Percentiles rank a stretch among this genome's conserved stretches.
phyloP scores from a whole-genome alignment of 1,140 invertebrate species.

The Brachionus manjavacas region DNA sequence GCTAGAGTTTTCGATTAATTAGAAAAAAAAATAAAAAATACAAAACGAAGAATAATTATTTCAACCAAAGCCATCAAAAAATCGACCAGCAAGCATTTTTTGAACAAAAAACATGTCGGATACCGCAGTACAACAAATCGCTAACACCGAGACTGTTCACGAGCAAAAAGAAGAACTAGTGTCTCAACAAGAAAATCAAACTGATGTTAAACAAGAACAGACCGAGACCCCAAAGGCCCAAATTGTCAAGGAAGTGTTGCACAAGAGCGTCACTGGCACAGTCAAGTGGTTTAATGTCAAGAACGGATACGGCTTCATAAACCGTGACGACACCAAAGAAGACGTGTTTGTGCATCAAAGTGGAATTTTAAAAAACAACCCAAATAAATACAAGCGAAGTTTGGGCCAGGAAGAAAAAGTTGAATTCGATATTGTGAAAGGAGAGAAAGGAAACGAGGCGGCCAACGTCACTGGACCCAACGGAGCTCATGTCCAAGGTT shows the following conservation, averaged over 20 bases:
- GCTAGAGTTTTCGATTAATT: neutral
- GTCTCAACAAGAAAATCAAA: neutral
- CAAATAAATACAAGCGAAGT: constrained; percentile 90
- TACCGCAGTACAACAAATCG: neutral
- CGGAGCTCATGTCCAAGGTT: constrained; percentile 84
- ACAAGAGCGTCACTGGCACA: constrained; percentile 67
- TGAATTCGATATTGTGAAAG: constrained; percentile 91
- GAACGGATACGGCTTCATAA: constrained; percentile 99
- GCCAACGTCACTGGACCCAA: constrained; percentile 91
- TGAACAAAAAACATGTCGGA: constrained; percentile 6
- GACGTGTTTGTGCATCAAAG: constrained; percentile 96
- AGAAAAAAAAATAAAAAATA: neutral
- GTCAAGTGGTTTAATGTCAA: constrained; percentile 99
- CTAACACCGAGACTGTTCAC: neutral
- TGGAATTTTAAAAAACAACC: constrained; percentile 92
- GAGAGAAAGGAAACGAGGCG: constrained; percentile 76
- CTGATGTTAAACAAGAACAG: neutral
- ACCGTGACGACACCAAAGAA: constrained; percentile 94
- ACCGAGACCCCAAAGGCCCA: neutral
- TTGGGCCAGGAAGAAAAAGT: constrained; percentile 97
- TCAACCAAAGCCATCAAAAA: neutral
- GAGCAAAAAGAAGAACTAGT: neutral
- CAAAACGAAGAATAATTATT: neutral
- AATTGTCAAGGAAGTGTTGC: constrained; percentile 7
- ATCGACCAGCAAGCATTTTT: constrained; percentile 26